Conservation (phyloP, 2,888 invertebrate genomes). For the Euzophera pinguis region DNA sequence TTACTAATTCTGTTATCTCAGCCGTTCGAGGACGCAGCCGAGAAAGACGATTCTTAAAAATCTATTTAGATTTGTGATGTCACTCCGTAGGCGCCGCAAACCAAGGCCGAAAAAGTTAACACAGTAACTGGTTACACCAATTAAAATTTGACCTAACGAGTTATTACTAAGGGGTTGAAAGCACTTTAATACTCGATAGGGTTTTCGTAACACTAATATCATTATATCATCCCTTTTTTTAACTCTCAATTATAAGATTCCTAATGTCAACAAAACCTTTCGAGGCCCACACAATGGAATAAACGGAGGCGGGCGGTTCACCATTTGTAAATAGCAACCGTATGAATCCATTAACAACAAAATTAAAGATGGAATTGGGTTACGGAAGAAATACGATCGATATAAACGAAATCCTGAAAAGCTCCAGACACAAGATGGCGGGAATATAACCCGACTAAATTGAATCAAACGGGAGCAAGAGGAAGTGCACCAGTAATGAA, state of each 20-base stretch:
- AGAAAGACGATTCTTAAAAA: conserved; percentile 38
- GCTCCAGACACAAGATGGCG: conserved; percentile 75
- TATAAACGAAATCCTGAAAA: conserved; percentile 71
- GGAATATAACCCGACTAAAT: conserved; percentile 59
- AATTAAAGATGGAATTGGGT: conserved; percentile 54
- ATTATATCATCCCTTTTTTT: conserved; percentile 10
- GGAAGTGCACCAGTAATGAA: conserved; percentile 43
- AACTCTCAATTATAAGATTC: not conserved
- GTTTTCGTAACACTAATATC: conserved; percentile 18
- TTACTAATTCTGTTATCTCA: conserved; percentile 6
- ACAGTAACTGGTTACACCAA: conserved; percentile 35
- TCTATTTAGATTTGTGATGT: conserved; percentile 76
- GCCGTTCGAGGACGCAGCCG: not conserved
- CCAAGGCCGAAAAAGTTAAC: conserved; percentile 53
- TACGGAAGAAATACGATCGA: conserved; percentile 68
- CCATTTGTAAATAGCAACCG: conserved; percentile 23
- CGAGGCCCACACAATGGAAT: conserved; percentile 18
- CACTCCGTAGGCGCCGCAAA: conserved; percentile 54
- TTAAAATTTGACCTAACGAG: conserved; percentile 27
- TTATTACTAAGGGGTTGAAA: conserved; percentile 17
- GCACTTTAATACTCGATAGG: conserved; percentile 13
- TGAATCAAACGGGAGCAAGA: conserved; percentile 38
- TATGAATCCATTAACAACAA: conserved; percentile 31
- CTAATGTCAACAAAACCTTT: conserved; percentile 56
- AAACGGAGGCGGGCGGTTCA: conserved; percentile 18